Evolutionary conservation across 2,113 vertebrate species (phyloP), one percentile per base, ranked within the genome.

Genomic region (Acanthochromis polyacanthus): DNA sequence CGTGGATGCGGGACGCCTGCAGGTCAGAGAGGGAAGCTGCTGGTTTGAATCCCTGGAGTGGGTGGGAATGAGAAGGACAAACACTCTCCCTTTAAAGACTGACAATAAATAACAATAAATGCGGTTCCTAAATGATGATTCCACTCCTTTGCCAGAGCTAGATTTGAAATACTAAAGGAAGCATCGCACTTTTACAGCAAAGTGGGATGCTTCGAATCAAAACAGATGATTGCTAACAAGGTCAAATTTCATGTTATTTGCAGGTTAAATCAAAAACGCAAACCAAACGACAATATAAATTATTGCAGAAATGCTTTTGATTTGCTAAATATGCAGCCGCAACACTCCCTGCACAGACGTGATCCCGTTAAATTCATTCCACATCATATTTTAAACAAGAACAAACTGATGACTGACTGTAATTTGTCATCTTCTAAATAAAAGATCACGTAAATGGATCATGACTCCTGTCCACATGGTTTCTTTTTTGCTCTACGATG

Each of bases 1-100:
- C 14, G 17, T 5, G 43, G 2, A 51, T 78, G 69, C 71, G 46
- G 59, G 64, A 66, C 3, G 20, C 64, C 8, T 46, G n/a, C 28
- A 70, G 76, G 76, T 80, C 38, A 55, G 45, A 46, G 59, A 62
- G n/a, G 32, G 25, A 67, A 52, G 73, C 51, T 38, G 66, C 23
- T 46, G 32, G 50, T 68, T 83, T 68, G 64, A 80, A 77, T 68
- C 68, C 55, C 69, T 15, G 28, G 46, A n/a, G 17, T 19, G 51
- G 28, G 40, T 20, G 17, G 67, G 20, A 62, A n/a, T 43, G 53
- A 53, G 20, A 20, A 32, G 12, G 20, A 51, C 12, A 19, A 52
- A n/a, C 16, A 52, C 38, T 19, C 51, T 51, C 14, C 2, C 11
- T 50, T 71, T 14, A 57, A 65, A 53, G 16, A 58, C 3, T 10